phyloP scores from a whole-genome alignment of 2,888 invertebrate species.

The Cerastis rubricosa region DNA sequence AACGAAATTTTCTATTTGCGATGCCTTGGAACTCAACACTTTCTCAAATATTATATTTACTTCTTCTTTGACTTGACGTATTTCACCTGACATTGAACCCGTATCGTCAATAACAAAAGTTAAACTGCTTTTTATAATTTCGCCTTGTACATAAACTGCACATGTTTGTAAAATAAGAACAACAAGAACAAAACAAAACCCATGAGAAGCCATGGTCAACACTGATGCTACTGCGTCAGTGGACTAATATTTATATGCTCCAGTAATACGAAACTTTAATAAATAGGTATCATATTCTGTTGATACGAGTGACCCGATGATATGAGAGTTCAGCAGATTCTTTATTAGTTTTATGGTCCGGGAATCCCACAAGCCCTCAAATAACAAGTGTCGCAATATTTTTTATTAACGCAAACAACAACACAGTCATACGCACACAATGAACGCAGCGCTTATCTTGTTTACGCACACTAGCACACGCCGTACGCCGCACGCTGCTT shows the following conservation, averaged over 20 bases:
- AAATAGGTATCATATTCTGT: constrained; percentile 23
- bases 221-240: constrained; percentile 26
- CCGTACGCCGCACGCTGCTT: too few species aligned
- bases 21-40: constrained; percentile 72
- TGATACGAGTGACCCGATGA: constrained; percentile 48
- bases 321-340: constrained; percentile 45
- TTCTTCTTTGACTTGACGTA: constrained; percentile 73
- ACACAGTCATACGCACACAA: too few species aligned
- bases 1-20: constrained; percentile 80
- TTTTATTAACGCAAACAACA: too few species aligned
- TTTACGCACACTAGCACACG: too few species aligned
- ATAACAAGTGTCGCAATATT: constrained; percentile 2
- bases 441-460: too few species aligned
- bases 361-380: constrained; percentile 48
- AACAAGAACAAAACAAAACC: constrained; percentile 16
- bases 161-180: constrained; percentile 17
- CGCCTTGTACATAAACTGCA: constrained; percentile 47
- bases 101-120: constrained; percentile 83
- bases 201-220: constrained; percentile 36
- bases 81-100: constrained; percentile 78
- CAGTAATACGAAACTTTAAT: constrained; percentile 30
- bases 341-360: constrained; percentile 14
- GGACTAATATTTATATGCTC: constrained; percentile 17
- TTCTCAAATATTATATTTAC: constrained; percentile 78
- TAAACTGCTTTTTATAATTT: constrained; percentile 75